Base-by-base conservation (phyloP, 2,888 invertebrate genomes). In the Nemotelus pantherinus region DNA sequence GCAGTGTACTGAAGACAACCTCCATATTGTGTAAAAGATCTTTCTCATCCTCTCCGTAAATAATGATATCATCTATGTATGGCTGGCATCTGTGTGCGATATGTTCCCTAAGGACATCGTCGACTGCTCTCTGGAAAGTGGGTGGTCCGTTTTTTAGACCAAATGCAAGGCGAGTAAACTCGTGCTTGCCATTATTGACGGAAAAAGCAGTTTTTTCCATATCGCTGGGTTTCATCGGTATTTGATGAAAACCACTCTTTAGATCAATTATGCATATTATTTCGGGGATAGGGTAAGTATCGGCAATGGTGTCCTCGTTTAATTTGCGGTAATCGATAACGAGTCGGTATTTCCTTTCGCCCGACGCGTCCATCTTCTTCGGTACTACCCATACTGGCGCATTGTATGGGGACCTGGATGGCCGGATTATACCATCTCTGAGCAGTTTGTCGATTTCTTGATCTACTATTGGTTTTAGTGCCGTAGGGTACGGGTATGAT, bases 1-100 rank as follows among this genome's bases (percentile, higher is more conserved):
- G 71, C 7, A 82, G 71, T 58, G 77, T 79, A 67, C 82, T 43
- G 25, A 65, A 65, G 3, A 65, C 44, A 9, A 65, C 2, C 7
- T 65, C 65, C 68, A 48, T 50, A 25, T 2, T 68, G 6, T 57
- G 25, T n/a, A 72, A 57, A 25, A 58, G 57, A 25, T 57, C 55
- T 39, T 57, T 25, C 44, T 57, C 72, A 7, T 57, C 47, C 2
- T 43, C 43, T n/a, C 58, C 72, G 39, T 45, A 55, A 43, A 72
- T 72, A 44, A 55, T 55, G 44, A 57, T 72, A 25, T 58, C 71
- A 4, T 71, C 71, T 6, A 71, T 72, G 10, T 72, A 72, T 6
- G 25, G 25, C 9, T 71, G 48, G 25, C 58, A 72, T 43, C 72
- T 10, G 47, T n/a, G 7, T 4, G 45, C 58, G 7, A 72, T 72